phyloP scores from a whole-genome alignment of 2,888 invertebrate genomes.

The Rutpela maculata region DNA sequence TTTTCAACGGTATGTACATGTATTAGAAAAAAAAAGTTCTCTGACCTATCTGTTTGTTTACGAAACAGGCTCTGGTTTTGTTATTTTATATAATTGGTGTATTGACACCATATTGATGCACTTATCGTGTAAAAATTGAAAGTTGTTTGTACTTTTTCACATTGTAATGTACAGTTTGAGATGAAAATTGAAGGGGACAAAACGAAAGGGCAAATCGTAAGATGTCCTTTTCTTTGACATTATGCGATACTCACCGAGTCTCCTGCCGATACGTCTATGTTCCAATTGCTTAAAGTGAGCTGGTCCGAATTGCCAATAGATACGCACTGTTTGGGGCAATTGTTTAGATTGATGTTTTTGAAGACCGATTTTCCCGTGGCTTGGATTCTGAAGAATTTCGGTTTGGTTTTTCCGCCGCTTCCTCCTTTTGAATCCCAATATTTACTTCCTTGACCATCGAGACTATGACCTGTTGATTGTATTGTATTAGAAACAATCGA shows the following conservation, averaged over 20 bases:
- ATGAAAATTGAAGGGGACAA: no score
- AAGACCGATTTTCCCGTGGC: constrained; percentile 52
- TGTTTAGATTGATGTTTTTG: constrained; percentile 51
- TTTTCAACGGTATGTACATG: no score
- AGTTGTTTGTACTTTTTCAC: no score
- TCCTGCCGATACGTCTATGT: constrained; percentile 51
- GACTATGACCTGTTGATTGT: background rate
- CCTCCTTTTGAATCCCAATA: constrained; percentile 58
- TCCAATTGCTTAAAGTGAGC: constrained; percentile 47
- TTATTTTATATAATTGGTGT: no score
- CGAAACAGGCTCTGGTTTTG: no score
- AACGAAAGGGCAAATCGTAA: no score
- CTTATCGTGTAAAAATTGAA: no score
- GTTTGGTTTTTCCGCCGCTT: constrained; percentile 52
- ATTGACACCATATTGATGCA: no score
- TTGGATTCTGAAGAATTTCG: constrained; percentile 54
- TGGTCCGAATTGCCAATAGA: constrained; percentile 51
- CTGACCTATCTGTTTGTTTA: no score
- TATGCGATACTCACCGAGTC: constrained; percentile 9
- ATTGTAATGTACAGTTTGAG: no score
- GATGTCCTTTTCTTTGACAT: background rate
- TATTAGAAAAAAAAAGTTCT: no score
- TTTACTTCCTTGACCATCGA: constrained; percentile 48
- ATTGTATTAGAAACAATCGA: constrained; percentile 5
- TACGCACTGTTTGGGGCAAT: constrained; percentile 56